A percentile compares a stretch with the other conserved stretches of the same genome.
Evolutionary conservation across 2,113 vertebrate species (phyloP).

Genomic region (Eubucco bourcierii): DNA sequence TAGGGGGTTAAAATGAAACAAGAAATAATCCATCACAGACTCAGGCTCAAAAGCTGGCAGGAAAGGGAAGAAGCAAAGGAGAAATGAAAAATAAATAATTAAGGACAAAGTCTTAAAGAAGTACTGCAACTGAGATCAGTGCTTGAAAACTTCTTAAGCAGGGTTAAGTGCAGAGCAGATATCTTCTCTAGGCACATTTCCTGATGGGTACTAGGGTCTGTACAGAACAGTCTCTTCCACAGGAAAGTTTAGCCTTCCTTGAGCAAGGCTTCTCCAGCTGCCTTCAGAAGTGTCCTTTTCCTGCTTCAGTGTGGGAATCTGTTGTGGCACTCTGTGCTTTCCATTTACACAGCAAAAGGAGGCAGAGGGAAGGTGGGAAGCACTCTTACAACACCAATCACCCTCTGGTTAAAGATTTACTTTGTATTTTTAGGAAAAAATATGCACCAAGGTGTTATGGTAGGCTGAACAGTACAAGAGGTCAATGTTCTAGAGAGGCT

Average conservation of each 20-base stretch:
- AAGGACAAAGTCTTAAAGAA: neutral
- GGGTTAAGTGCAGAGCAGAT: neutral
- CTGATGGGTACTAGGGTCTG: neutral
- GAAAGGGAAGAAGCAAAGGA: neutral
- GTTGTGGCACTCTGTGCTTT: accelerated
- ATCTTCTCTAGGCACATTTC: neutral
- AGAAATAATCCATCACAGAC: neutral
- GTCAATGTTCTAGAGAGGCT: neutral
- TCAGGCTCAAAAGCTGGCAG: neutral
- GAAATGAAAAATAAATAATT: neutral
- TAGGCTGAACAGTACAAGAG: neutral
- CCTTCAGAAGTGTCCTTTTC: neutral
- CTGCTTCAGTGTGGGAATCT: neutral
- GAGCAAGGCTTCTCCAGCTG: neutral
- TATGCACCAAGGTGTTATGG: neutral
- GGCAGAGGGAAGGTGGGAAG: neutral
- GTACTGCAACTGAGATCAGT: neutral
- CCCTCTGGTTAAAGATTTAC: neutral
- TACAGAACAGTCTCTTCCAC: neutral
- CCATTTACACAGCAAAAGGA: neutral
- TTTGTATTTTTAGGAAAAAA: neutral
- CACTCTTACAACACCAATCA: neutral
- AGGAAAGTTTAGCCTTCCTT: neutral
- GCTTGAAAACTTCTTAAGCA: neutral
- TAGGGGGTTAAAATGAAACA: neutral